Conservation (phyloP, 2,113 vertebrate genomes). For the Trichechus manatus region DNA sequence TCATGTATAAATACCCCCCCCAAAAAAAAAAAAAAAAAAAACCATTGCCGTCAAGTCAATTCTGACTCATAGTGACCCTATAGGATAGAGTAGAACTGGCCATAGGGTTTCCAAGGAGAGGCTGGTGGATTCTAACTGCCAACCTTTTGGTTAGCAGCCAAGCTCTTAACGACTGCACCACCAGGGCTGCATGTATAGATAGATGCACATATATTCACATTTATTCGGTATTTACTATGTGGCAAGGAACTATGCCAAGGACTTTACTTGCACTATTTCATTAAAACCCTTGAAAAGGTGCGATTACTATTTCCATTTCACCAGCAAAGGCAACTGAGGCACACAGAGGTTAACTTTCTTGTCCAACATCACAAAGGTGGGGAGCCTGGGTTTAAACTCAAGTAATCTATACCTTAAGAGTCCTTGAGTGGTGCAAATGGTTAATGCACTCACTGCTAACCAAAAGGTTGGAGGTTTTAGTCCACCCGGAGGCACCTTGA, state of each 20-base stretch:
- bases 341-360: background rate
- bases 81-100: too few species aligned
- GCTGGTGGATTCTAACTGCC: too few species aligned
- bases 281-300: background rate
- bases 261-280: background rate
- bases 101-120: too few species aligned
- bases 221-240: background rate
- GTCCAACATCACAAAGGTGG: background rate
- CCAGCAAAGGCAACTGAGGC: background rate
- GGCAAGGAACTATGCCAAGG: background rate
- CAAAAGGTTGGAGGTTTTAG: too few species aligned
- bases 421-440: too few species aligned
- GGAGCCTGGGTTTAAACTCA: background rate
- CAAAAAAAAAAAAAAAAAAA: too few species aligned
- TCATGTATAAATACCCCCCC: background rate
- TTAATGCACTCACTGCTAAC: too few species aligned
- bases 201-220: background rate
- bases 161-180: too few species aligned
- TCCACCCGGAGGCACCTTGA: too few species aligned
- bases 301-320: background rate
- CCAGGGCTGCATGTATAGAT: background rate
- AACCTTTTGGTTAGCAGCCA: too few species aligned
- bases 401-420: background rate
- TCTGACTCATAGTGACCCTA: too few species aligned
- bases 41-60: too few species aligned